Evolutionary conservation across 2,113 vertebrate species (phyloP), one percentile per base, ranked within the genome.

Genomic region (Gymnorhina tibicen): DNA sequence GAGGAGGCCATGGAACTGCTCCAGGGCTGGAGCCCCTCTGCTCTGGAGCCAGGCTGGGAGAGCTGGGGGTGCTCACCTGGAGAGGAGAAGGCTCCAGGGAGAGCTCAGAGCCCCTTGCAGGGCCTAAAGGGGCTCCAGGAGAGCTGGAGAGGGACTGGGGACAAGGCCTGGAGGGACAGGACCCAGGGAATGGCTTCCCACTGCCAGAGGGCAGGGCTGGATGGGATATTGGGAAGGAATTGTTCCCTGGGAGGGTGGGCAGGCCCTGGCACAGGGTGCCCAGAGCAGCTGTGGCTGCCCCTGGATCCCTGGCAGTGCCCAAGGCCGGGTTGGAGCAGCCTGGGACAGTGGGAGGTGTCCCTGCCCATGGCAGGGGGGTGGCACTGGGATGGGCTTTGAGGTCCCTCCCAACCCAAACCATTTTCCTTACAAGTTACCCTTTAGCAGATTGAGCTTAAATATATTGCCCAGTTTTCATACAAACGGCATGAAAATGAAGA

Each of bases 231-330:
- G 42, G 85, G 66, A 2, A 63, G 41, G 30, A 63, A 72, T 63
- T 87, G 7, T 3, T 67, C 3, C 3, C 39, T 72, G 52, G 1
- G 1, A 66, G 35, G 70, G 42, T n/a, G 41, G 11, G 16, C 1
- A 44, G 32, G 33, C 0, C 1, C 53, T 87, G 84, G 53, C 0
- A 27, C 0, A 1, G 63, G 0, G 0, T 77, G 0, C 14, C 46
- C 64, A 87, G 63, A 47, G 4, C 1, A 11, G 74, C 47, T 79
- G 85, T 2, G 58, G 75, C 49, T 80, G 85, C 35, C 32, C 67
- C 85, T 60, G 73, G 37, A 73, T 64, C 50, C 59, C 66, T 63
- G 85, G 66, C 4, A 87, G 56, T 70, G 74, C 5, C 74, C 74
- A 11, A 55, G 16, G 41, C 58, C 58, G 56, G 20, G 66, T 27